A percentile compares a stretch with the other conserved stretches of the same genome.
These are phyloP conservation scores for Phacellophora camtschatica DNA, from an alignment of 30 jellyfish, hydroid and myxozoan genomes.

Conservation along the genomic window DNA sequence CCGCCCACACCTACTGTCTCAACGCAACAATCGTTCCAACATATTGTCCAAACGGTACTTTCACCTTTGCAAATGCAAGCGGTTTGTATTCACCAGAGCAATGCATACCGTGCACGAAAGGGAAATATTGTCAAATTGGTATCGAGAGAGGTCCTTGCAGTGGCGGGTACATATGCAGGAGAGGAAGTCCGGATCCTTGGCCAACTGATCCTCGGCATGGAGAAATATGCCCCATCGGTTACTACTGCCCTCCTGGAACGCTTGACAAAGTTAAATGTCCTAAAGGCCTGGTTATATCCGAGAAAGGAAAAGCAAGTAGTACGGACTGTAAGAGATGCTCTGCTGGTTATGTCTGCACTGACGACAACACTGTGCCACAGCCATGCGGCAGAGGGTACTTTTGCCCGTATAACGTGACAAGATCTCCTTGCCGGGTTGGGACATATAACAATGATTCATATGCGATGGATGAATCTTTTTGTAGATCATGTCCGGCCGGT, in stretches of 20 bases:
- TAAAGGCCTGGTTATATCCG: conserved; percentile 74
- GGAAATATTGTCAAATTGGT: conserved; percentile 83
- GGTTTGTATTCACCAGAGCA: conserved; percentile 74
- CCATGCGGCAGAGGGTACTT: conserved; percentile 88
- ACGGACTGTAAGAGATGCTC: conserved; percentile 86
- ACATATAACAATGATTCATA: conserved; percentile 66
- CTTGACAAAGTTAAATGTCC: conserved; percentile 90
- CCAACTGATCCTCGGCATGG: conserved; percentile 54
- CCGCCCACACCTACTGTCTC: conserved; percentile 77
- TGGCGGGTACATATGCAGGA: conserved; percentile 67
- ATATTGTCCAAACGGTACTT: conserved; percentile 94
- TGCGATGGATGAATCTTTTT: conserved; percentile 71
- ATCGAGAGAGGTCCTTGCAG: conserved; percentile 69
- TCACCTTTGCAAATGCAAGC: conserved; percentile 60
- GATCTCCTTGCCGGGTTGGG: conserved; percentile 86
- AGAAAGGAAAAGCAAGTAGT: conserved; percentile 67
- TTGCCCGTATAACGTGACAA: conserved; percentile 91
- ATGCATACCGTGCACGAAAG: conserved; percentile 87
- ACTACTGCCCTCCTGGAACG: conserved; percentile 94
- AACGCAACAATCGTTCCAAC: conserved; percentile 73
- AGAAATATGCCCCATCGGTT: conserved; percentile 87
- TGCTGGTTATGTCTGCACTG: conserved; percentile 88
- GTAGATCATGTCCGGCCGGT: conserved; percentile 87
- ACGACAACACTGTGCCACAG: conserved; percentile 78
- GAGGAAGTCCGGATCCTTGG: conserved; percentile 79